Conservation (phyloP, 2,888 invertebrate species). For the Brenthis daphne region DNA sequence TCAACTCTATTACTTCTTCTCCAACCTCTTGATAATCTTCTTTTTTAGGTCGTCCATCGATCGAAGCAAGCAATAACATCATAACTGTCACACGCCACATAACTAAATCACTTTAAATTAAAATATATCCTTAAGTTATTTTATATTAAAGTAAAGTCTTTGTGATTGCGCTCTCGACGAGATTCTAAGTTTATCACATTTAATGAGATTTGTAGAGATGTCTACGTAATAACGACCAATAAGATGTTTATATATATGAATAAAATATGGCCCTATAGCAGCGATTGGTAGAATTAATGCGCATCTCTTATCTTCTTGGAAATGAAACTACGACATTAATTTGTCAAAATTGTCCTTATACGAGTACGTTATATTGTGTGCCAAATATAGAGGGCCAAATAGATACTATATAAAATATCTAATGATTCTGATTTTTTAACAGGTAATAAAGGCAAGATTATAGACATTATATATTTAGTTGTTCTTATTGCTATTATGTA, state of each 20-base stretch:
- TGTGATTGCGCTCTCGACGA: conserved; percentile 15
- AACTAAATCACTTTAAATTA: neutral
- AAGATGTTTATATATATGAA: conserved; percentile 9
- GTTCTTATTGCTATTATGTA: too few relatives aligned
- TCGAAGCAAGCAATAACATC: conserved; percentile 9
- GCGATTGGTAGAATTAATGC: conserved; percentile 28
- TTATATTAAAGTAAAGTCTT: neutral
- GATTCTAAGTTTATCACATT: conserved; percentile 22
- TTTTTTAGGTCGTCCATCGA: neutral
- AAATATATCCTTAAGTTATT: neutral
- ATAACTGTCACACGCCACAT: conserved; percentile 22
- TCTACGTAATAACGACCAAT: conserved; percentile 24
- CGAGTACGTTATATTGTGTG: neutral
- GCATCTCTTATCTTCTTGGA: conserved; percentile 16
- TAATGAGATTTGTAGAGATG: conserved; percentile 8
- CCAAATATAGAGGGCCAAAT: neutral
- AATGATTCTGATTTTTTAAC: too few relatives aligned
- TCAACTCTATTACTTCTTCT: conserved; percentile 1
- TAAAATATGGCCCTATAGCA: conserved; percentile 15
- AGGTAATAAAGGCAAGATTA: too few relatives aligned
- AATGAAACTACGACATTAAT: conserved; percentile 11
- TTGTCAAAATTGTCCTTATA: conserved; percentile 13
- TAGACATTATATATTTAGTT: too few relatives aligned
- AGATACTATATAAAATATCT: neutral
- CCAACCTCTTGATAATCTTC: conserved; percentile 7